phyloP scores from a whole-genome alignment of 2,113 vertebrate species.

The Eonycteris spelaea region DNA sequence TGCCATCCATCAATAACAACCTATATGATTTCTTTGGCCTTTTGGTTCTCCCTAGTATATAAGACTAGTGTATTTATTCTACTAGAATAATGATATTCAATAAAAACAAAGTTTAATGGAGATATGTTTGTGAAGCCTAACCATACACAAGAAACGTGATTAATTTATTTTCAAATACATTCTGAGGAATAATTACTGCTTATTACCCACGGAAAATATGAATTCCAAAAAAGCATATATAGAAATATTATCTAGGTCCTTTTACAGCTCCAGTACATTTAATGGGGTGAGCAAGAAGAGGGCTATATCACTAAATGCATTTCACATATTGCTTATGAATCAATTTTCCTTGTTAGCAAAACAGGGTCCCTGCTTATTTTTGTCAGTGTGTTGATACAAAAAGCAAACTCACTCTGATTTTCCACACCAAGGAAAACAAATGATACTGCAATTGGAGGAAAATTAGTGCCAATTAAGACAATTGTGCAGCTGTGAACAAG shows the following conservation, averaged over 20 bases:
- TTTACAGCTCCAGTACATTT: not conserved
- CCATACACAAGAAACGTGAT: not conserved
- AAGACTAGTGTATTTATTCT: not conserved
- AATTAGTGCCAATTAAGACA: conserved; percentile 70
- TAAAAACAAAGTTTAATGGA: not conserved
- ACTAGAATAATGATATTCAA: not conserved
- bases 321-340: not conserved
- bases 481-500: conserved; percentile 65
- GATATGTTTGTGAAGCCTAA: not conserved
- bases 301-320: not conserved
- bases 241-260: not conserved
- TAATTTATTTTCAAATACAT: conserved; percentile 23
- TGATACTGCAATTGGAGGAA: conserved; percentile 63
- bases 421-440: conserved; percentile 59
- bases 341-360: conserved; percentile 27
- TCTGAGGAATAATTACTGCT: not conserved
- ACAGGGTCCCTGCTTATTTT: not conserved
- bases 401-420: conserved; percentile 32
- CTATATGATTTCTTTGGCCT: not conserved
- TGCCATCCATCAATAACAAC: not conserved
- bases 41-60: not conserved
- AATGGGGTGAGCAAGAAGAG: not conserved
- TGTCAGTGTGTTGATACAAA: conserved; percentile 24
- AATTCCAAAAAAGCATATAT: not conserved
- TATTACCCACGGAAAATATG: not conserved